Evolutionary conservation across 2,113 vertebrate species (phyloP).

Genomic region (Guaruba guarouba): DNA sequence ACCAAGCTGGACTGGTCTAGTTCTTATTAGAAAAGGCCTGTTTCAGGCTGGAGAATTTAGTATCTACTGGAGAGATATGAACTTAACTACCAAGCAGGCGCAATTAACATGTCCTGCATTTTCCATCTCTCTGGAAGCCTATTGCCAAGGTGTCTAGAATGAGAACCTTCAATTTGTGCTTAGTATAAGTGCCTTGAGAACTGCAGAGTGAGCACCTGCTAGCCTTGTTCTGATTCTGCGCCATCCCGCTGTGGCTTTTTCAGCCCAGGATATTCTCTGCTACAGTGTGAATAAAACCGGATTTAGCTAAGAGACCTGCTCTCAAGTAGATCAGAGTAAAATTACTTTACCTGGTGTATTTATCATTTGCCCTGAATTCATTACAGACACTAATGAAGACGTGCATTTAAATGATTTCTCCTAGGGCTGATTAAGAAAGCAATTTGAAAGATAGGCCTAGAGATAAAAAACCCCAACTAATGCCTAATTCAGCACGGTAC

Average conservation of each 20-base stretch:
- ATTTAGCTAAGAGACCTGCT: background rate
- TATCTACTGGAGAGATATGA: background rate
- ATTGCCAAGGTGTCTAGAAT: background rate
- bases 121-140: background rate
- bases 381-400: background rate
- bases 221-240: background rate
- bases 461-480: background rate
- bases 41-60: background rate
- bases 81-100: background rate
- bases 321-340: background rate
- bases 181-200: background rate
- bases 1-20: background rate
- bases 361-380: background rate
- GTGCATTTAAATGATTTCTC: background rate
- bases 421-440: background rate
- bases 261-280: background rate
- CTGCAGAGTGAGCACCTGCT: background rate
- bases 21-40: background rate
- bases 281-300: background rate
- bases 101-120: background rate
- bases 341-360: background rate
- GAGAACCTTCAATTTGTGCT: background rate
- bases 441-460: background rate
- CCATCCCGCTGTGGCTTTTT: background rate
- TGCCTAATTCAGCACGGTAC: background rate